Evolutionary conservation across 2,113 vertebrate species (phyloP), one percentile per base, ranked within the genome.

Genomic region (Anarrhichthys ocellatus): DNA sequence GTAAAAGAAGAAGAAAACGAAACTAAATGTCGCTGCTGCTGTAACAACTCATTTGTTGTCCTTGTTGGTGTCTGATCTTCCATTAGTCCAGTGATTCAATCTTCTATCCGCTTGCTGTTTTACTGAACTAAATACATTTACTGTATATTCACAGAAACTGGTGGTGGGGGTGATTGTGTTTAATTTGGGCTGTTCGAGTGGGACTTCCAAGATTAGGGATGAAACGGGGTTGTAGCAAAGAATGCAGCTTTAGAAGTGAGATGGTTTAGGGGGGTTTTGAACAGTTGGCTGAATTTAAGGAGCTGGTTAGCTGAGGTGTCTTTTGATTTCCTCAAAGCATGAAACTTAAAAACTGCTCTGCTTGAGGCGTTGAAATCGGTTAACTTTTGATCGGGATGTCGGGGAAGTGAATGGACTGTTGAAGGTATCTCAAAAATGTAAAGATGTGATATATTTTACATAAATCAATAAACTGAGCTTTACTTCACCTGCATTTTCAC

Each of bases 401-500:
- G 38, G 79, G 79, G 76, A 83, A 70, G 70, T 87, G 46, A 81
- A 85, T 80, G 80, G 89, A 92, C 91, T 93, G 86, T 89, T 90
- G 90, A 83, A 82, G 83, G 84, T 89, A 78, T 91, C 80, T 86
- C 58, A 90, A 80, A 83, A 80, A 87, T 90, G 86, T 90, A 89
- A 93, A 94, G 87, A 92, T 94, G 93, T 95, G 89, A 92, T 91
- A 92, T 94, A 93, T 93, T 95, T 94, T 92, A 91, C 92, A 92
- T 90, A 83, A 90, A 91, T 81, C 84, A 94, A 94, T 94, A 94
- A 94, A 94, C 82, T 92, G 88, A 93, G 90, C 91, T 92, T 90
- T 91, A 91, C 84, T 90, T 84, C 83, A 86, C 67, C 66, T 77
- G 59, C 22, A 77, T 84, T 71, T 71, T 80, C 24, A 8, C 65